Base-by-base conservation (phyloP, 2,797 vertebrate genomes). In the Diplodus sargus region DNA sequence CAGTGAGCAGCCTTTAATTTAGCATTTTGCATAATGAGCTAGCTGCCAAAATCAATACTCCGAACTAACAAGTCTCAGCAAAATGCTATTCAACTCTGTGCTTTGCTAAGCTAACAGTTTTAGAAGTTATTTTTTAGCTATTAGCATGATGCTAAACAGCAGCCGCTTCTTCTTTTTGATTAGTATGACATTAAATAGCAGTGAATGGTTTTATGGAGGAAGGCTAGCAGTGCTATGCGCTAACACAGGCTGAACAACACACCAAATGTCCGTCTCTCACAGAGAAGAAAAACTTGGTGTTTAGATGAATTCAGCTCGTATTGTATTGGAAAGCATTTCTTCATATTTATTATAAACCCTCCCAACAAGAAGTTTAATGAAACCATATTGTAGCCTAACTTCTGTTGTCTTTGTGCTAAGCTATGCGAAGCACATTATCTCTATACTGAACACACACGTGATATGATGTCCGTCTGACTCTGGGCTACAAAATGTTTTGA, bases 391-490 rank as follows among this genome's bases (percentile, higher is more conserved):
- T 47, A 69, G 2, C 48, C 48, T 59, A 48, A 1, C 23, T 28
- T n/a, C n/a, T 58, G 16, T 7, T 5, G 7, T 8, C 4, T 42
- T 61, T 66, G 4, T 42, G 81, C 74, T 72, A 59, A 66, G 49
- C 66, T 66, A 66, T 11, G 57, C 81, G 70, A 72, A 61, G 53
- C n/a, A 18, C 6, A 1, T 61, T n/a, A 42, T 13, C 28, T 4
- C 39, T 23, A 14, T 14, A 20, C 20, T 51, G 43, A 4, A 39
- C 48, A 39, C 6, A 17, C 34, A 60, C 1, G 62, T 5, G n/a
- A 23, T 53, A 39, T n/a, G 43, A 20, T 30, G 1, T 34, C 64
- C 30, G 25, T 45, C 48, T 6, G 39, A 45, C n/a, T 57, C 25
- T 7, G 34, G 22, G 10, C 39, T 10, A 59, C 45, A 49, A 51